Evolutionary conservation across 92 coral and sea anemone genomes (phyloP), one percentile per base, ranked within the genome.

Genomic region (Siderastrea radians): DNA sequence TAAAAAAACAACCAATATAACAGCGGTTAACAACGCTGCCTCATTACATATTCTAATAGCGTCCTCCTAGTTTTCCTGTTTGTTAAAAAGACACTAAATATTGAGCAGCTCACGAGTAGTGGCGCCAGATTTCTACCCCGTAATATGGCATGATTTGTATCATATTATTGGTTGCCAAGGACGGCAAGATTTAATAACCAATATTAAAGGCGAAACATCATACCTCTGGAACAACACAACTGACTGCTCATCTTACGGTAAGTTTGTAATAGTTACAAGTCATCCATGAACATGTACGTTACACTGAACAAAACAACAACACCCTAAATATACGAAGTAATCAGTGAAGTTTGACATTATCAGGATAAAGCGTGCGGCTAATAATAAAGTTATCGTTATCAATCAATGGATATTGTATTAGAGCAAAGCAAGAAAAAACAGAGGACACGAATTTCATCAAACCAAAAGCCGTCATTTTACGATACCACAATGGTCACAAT

Each of bases 11-110:
- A 54, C 19, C 86, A 82, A 82, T 71, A 82, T 82, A n/a, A n/a
- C 7, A n/a, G 43, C 13, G 86, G 61, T 71, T 74, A 49, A 38
- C 17, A 82, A 57, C 52, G 5, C 15, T 47, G 52, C 57, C 64
- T 82, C 77, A 71, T 82, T 82, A 14, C 9, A 69, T 48, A 82
- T 82, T 82, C 86, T 59, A 62, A 57, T 70, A 19, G 78, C 46
- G 77, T 82, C 77, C 38, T 26, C 38, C 67, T 5, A 48, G 57
- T 12, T 82, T 54, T 55, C 44, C 68, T 55, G n/a, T n/a, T 74
- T 69, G 78, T 70, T 53, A 58, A 70, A 8, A 61, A 69, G 77
- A 45, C 5, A 71, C 64, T 61, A 45, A 44, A 71, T 82, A 68
- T 82, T 82, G 86, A 57, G 69, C 52, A 5, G 48, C 16, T 19